Evolutionary conservation across 2,797 vertebrate genomes (phyloP).

Genomic region (Pipistrellus pipistrellus): DNA sequence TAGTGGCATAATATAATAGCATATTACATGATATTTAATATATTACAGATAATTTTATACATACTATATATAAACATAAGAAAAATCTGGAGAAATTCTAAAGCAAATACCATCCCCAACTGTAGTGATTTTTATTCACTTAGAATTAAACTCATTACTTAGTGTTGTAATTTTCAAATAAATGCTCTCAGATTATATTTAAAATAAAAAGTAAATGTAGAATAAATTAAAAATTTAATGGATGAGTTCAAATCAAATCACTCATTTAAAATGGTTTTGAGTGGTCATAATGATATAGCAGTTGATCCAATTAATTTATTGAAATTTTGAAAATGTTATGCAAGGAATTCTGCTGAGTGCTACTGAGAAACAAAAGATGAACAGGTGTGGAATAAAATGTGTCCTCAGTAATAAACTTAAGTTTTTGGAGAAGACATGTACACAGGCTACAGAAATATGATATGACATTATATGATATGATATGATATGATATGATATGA

Average conservation of each 20-base stretch:
- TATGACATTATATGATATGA: neutral
- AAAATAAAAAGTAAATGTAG: slow-evolving; percentile 54
- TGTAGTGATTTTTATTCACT: neutral
- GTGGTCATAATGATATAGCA: slow-evolving; percentile 7
- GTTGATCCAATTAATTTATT: slow-evolving; percentile 36
- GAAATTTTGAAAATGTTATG: neutral
- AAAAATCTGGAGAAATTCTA: neutral
- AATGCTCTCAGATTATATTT: neutral
- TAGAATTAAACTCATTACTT: slow-evolving; percentile 28
- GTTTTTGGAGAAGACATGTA: slow-evolving; percentile 12
- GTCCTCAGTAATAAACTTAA: neutral
- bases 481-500: neutral
- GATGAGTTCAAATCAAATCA: neutral
- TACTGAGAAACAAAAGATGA: slow-evolving; percentile 28
- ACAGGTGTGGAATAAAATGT: slow-evolving; percentile 2
- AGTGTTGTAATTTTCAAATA: slow-evolving; percentile 41
- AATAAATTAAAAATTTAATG: slow-evolving; percentile 36
- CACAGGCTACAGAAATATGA: slow-evolving; percentile 34
- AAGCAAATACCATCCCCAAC: neutral
- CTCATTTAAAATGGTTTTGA: slow-evolving; percentile 26
- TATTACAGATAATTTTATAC: neutral
- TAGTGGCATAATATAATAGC: neutral
- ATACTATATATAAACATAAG: neutral
- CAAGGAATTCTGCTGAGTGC: neutral
- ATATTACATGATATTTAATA: neutral